Percentiles rank a stretch among this genome's conserved stretches.
Evolutionary conservation across 2,797 vertebrate species (phyloP).

Genomic region (Rachycentron canadum): DNA sequence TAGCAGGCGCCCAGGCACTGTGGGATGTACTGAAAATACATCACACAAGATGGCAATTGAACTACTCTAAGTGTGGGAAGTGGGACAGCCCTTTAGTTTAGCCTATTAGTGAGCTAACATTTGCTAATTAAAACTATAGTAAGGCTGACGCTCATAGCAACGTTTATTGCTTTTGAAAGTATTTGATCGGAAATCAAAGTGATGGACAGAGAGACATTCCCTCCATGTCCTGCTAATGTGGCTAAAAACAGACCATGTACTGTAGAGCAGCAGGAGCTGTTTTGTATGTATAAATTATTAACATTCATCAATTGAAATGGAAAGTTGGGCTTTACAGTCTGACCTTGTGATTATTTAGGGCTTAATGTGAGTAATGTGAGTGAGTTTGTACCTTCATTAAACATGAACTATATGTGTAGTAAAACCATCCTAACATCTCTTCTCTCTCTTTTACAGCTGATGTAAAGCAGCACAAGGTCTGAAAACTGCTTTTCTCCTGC

Average conservation of each 20-base stretch:
- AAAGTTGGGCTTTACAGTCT: no score
- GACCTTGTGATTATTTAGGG: neutral
- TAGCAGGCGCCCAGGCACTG: no score
- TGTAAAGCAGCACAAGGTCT: constrained; percentile 58
- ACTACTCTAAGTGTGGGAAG: no score
- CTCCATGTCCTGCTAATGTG: no score
- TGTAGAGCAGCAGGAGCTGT: neutral
- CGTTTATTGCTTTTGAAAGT: neutral
- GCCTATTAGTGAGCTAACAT: neutral
- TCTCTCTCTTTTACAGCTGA: constrained; percentile 57
- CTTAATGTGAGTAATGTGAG: neutral
- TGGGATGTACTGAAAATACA: no score
- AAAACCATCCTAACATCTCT: constrained; percentile 1
- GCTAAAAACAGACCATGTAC: neutral
- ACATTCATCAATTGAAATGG: no score
- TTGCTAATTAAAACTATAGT: no score
- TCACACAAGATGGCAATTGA: no score
- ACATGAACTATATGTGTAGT: neutral
- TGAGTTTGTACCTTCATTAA: neutral
- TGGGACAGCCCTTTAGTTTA: no score
- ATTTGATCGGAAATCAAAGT: neutral
- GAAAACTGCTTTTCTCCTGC: constrained; percentile 26
- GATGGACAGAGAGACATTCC: no score
- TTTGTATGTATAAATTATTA: no score
- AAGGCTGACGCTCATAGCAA: neutral